Percentiles rank a stretch among this genome's conserved stretches.
These are phyloP conservation scores for Lucinisca nassula DNA, from an alignment of 2,888 invertebrate genomes.

Conservation along the genomic window DNA sequence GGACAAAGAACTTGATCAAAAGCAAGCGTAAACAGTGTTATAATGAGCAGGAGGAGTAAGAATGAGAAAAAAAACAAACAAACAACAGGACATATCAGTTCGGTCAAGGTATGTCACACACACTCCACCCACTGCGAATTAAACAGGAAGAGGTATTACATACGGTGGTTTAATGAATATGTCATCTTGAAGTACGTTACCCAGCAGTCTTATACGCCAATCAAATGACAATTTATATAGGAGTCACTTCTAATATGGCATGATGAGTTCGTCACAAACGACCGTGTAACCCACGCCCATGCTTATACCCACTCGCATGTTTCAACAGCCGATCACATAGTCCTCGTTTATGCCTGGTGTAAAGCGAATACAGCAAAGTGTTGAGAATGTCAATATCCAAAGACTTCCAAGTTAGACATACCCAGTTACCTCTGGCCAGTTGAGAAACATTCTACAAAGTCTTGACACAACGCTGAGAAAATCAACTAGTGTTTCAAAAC, in stretches of 20 bases:
- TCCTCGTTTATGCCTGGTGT: not conserved
- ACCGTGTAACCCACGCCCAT: not conserved
- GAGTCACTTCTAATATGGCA: not conserved
- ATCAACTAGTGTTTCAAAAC: not conserved
- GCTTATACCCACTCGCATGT: not conserved
- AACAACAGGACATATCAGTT: not conserved
- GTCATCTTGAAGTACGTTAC: not conserved
- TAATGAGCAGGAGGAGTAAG: too few species aligned
- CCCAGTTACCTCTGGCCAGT: not conserved
- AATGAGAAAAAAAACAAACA: not conserved
- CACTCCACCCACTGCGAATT: not conserved
- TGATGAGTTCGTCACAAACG: not conserved
- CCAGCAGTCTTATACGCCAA: not conserved
- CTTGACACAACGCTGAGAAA: not conserved
- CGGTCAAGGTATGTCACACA: not conserved
- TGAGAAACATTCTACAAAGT: not conserved
- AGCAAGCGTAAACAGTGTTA: too few species aligned
- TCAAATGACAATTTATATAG: not conserved
- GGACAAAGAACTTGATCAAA: too few species aligned
- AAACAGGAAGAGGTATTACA: too few species aligned
- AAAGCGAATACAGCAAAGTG: not conserved
- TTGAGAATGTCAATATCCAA: not conserved
- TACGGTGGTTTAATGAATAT: not conserved
- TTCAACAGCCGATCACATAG: not conserved
- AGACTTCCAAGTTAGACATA: not conserved